Base-by-base conservation (phyloP, 2,888 invertebrate genomes). In the Congeria kusceri region DNA sequence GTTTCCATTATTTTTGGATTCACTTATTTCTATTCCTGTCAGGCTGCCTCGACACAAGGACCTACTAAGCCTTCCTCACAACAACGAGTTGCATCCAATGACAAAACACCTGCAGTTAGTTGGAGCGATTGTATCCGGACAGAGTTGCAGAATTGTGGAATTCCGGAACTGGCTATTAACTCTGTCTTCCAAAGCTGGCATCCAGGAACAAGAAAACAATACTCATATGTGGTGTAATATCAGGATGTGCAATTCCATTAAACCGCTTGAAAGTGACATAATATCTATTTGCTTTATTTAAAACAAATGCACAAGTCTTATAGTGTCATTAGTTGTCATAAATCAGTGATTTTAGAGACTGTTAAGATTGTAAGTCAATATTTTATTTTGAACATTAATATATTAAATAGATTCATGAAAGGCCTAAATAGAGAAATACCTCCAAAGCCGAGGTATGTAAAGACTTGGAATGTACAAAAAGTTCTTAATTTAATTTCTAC, bases 21-120 rank as follows among this genome's bases (percentile, higher is more conserved):
- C 25, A 56, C 29, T 77, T 44, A 28, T 64, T 63, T 69, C 59
- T 76, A 56, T 69, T 62, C 73, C 73, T 13, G 58, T 69, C 18
- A 77, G 76, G 64, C 39, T 83, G n/a, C 77, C 79, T 20, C 9
- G 62, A 32, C 76, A 77, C 64, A 62, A 68, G 20, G 71, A 79
- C 57, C 20, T 79, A 1, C 20, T 83, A 13, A 61, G 25, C 4
- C 25, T 72, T 13, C 47, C 69, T 5, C 73, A 76, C 73, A 79
- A 69, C 66, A 28, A 63, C 4, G 47, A 70, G 39, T 18, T 23
- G 1, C 76, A 78, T 47, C 82, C 72, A 2, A 27, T 77, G 44
- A n/a, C 53, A n/a, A 61, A 56, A 29, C 15, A 46, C 3, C 27
- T 65, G 25, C 53, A 53, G 44, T 18, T 66, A 27, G 39, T 66